These are phyloP conservation scores for Brachystomella parvula DNA, from an alignment of 1,140 invertebrate species.

Conservation along the genomic window DNA sequence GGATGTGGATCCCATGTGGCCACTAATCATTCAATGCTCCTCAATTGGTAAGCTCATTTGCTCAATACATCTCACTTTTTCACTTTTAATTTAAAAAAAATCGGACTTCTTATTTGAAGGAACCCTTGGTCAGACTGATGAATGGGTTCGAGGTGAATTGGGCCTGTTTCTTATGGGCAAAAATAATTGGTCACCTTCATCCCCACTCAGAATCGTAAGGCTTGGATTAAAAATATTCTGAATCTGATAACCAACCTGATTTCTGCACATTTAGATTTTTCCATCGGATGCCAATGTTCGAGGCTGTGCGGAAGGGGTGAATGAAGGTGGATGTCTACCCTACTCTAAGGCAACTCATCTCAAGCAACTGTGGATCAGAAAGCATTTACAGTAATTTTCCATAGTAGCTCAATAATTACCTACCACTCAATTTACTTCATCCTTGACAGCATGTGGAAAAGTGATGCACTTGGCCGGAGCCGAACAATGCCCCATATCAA, in stretches of 20 bases:
- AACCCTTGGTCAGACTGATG: constrained; percentile 17
- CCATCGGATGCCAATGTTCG: constrained; percentile 71
- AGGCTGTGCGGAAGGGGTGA: constrained; percentile 69
- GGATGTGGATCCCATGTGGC: constrained; percentile 50
- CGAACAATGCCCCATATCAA: constrained; percentile 90
- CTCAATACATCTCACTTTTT: constrained; percentile 61
- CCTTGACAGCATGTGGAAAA: constrained; percentile 70
- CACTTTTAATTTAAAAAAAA: constrained; percentile 55
- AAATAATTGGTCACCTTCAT: constrained; percentile 7
- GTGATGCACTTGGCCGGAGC: constrained; percentile 55
- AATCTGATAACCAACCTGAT: neutral
- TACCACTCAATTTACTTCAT: constrained; percentile 17
- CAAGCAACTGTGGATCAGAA: constrained; percentile 77
- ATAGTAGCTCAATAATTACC: neutral
- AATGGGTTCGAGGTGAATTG: constrained; percentile 36
- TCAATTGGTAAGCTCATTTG: constrained; percentile 78
- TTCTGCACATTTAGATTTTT: constrained; percentile 54
- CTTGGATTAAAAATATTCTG: neutral
- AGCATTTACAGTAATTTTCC: constrained; percentile 63
- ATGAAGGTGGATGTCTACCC: constrained; percentile 80
- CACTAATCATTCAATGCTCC: constrained; percentile 73
- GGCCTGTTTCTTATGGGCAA: constrained; percentile 4
- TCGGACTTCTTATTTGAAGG: constrained; percentile 14
- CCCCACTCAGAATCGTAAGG: constrained; percentile 7
- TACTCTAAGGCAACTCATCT: constrained; percentile 67